Evolutionary conservation across 2,888 invertebrate genomes (phyloP), one percentile per base, ranked within the genome.

Genomic region (Stenichneumon culpator): DNA sequence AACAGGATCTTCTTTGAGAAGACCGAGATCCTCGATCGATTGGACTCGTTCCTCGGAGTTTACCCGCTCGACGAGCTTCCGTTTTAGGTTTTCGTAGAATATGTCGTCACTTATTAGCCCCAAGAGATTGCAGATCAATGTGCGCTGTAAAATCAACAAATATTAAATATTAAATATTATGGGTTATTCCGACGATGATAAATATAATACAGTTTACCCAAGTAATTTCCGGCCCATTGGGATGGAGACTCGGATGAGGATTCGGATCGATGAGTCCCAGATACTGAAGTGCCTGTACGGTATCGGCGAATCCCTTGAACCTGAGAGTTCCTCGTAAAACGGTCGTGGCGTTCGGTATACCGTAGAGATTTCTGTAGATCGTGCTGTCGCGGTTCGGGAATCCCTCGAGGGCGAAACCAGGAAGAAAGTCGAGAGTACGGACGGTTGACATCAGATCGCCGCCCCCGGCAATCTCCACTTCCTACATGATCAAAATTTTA

Each of bases 331-430:
- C 99, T 83, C 99, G 95, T 74, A 99, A 95, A 90, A 99, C 95
- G 0, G 99, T 99, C 84, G 97, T 96, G 0, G 98, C 97, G 90
- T 98, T 97, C 14, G 96, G 95, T 83, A 99, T 97, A 3, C 98
- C 98, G 93, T 99, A 99, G 0, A 98, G 95, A 69, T 97, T 95
- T 0, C 97, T 96, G 93, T 99, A 99, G 54, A 96, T 95, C 0
- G 98, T 97, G 79, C 99, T 99, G 93, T 99, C 99, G 82, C 99
- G 95, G 94, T 99, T 99, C 0, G 99, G 99, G 92, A 98, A 99
- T 0, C 99, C 99, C 95, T 99, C 99, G 77, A 99, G 95, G 16
- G 98, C 97, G 92, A 99, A 99, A 0, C 99, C 99, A 0, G 99
- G 99, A 78, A 99, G 95, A 94, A 99, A 99, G 92, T 98, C 96